Base-by-base conservation (phyloP, 1,140 invertebrate genomes). In the Macrobrachium nipponense region DNA sequence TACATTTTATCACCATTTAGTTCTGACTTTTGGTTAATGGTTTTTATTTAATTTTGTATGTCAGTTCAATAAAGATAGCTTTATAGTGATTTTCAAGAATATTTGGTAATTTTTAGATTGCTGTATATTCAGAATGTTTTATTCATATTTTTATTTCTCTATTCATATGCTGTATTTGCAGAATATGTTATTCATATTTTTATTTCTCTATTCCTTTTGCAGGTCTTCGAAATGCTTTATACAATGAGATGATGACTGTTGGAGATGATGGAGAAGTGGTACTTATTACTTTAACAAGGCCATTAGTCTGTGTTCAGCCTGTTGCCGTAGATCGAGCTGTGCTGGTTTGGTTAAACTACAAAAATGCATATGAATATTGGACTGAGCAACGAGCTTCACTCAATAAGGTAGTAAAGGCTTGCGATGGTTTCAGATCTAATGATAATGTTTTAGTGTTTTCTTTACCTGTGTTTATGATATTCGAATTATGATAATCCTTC, bases 301-400 rank as follows among this genome's bases (percentile, higher is more conserved):
- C 98, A 0, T 92, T 99, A 73, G 95, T 99, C 81, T 98, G 98
- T 91, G 95, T 98, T 61, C 98, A 99, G 91, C 98, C 98, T 0
- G 94, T 97, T 89, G 97, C 98, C 6, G 95, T 99, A 62, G 98
- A 99, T 91, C 96, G 97, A 91, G 98, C 98, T 44, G 98, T 99
- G 86, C 93, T 99, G 1, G 97, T 99, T 12, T 99, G 98, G 98
- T 92, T 99, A 68, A 99, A 99, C 92, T 99, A 99, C 90, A 98
- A 98, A 92, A 99, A 98, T 92, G 98, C 98, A 0, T 99, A 99
- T 90, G 98, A 99, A 90, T 99, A 99, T 92, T 99, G 98, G 98
- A 98, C 97, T 88, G 98, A 99, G 90, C 98, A 99, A 91, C 92
- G 97, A 27, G 94, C 95, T 0, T 96, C 95, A 90, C 92, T 98